Evolutionary conservation across 2,797 vertebrate genomes (phyloP), one percentile per base, ranked within the genome.

Genomic region (Scarus forsteni): DNA sequence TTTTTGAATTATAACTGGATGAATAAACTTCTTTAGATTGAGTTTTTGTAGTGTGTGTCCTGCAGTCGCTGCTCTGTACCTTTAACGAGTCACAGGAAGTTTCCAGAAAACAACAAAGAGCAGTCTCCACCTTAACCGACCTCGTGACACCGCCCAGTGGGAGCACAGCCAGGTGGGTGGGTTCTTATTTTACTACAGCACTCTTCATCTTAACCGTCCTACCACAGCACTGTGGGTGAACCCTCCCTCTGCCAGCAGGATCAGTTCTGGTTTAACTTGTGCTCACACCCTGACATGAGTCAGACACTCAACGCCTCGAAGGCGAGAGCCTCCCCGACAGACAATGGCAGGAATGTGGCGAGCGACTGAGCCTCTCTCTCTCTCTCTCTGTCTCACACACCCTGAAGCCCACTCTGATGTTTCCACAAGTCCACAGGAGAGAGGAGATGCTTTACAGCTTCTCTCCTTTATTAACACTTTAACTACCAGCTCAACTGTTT

Each of bases 271-370:
- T 83, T 16, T 6, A 69, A 79, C 85, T 56, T 63, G 84, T 56
- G 19, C 8, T 40, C 80, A 80, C 72, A 55, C 75, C 81, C 80
- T 46, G 42, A 8, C 27, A 65, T 86, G 85, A 88, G 15, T 80
- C 78, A 80, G 38, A 58, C 42, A 34, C 39, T 13, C 40, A 48
- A 15, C 46, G 36, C n/a, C 74, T 61, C 13, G 35, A 13, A 53
- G 13, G 19, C 14, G 3, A 3, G 39, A 57, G 39, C 58, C 1
- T 35, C 75, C 65, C 62, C 66, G 58, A 27, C 46, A 66, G 53
- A 88, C 72, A 88, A 90, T 74, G 77, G 51, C 55, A 90, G 74
- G 90, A 92, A 92, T 89, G 83, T 43, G 74, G 49, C 35, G 6
- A 27, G 27, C 27, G 27, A 27, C 27, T 42, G 35, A 49, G 0